Conservation (phyloP, 2,797 vertebrate species). For the Eulemur coronatus region DNA sequence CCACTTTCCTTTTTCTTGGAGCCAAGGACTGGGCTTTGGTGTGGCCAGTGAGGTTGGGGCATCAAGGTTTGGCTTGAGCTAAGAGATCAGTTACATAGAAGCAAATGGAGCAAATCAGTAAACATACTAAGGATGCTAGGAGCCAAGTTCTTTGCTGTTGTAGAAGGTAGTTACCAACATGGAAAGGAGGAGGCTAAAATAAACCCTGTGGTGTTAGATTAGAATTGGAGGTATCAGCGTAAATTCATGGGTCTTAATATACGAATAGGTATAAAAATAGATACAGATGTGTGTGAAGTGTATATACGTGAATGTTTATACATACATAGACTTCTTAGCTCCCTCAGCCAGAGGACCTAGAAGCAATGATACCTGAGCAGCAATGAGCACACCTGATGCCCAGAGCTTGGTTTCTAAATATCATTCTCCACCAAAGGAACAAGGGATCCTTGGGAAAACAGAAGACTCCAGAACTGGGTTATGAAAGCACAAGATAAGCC, state of each 20-base stretch:
- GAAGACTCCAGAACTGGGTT: neutral
- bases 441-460: neutral
- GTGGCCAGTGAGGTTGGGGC: neutral
- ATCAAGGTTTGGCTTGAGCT: neutral
- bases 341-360: neutral
- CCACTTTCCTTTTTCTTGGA: neutral
- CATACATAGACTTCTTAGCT: neutral
- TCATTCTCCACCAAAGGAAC: neutral
- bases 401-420: neutral
- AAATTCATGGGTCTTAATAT: neutral
- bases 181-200: neutral
- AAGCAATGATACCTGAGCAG: neutral
- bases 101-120: neutral
- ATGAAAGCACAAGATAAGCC: neutral
- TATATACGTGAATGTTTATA: neutral
- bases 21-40: neutral
- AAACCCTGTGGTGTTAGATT: neutral
- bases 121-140: neutral
- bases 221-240: neutral
- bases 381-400: neutral
- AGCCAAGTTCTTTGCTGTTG: neutral
- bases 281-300: neutral
- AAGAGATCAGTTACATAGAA: neutral
- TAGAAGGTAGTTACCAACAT: neutral
- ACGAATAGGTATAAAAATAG: neutral